Evolutionary conservation across 92 coral and sea anemone species (phyloP), one percentile per base, ranked within the genome.

Genomic region (Phenganax marumi): DNA sequence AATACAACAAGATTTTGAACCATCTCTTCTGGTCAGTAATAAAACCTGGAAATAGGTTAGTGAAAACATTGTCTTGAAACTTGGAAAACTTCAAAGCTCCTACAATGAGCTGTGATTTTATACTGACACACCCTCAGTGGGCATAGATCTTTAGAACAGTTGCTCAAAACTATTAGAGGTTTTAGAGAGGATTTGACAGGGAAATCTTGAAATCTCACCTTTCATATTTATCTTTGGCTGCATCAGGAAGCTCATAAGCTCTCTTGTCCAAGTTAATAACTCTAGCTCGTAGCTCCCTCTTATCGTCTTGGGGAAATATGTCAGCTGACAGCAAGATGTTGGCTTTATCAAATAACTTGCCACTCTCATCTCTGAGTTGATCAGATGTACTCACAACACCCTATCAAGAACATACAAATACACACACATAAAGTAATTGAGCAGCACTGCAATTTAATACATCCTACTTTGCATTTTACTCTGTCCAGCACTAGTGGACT

Each of bases 291-390:
- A 78, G 16, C 47, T 78, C 73, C 25, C 68, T 47, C 46, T 78
- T 78, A 14, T 78, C 83, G 16, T 78, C 83, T 46, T 43, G 66
- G 10, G 83, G 83, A 33, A 78, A 62, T 55, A 78, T 68, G 47
- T 78, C 83, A 61, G 83, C 65, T 26, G 73, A 78, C 13, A 78
- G 68, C 16, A 78, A 65, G 8, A 62, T 50, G 73, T 78, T 61
- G 17, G 83, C 83, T 24, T 22, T 78, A 22, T 78, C 73, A 50
- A 78, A 78, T 3, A 66, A 43, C 19, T 78, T 49, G 19, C 56
- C 53, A 50, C 73, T 78, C 3, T 60, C 60, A 26, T 62, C 83
- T 7, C 68, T 51, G 13, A 78, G 52, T 11, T 78, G 17, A 18
- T 78, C 83, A 10, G 83, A 16, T 7, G 83, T 43, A 19, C 17